phyloP scores from a whole-genome alignment of 2,888 invertebrate species.

The Hypolimnas misippus region DNA sequence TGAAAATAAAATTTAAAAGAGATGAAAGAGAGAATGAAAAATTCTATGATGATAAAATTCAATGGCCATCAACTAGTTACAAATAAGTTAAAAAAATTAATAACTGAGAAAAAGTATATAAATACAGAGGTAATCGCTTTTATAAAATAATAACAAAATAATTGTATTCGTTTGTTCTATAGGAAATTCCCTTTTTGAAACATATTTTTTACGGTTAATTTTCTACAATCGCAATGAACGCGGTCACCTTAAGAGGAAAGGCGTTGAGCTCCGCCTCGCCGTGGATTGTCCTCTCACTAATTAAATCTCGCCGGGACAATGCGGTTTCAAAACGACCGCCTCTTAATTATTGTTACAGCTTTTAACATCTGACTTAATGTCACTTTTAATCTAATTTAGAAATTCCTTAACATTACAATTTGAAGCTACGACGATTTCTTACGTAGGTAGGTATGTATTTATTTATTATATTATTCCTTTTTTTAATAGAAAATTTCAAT shows the following conservation, averaged over 20 bases:
- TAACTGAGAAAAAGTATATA: no score
- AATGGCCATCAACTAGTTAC: no score
- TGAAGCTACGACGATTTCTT: slow-evolving; percentile 3
- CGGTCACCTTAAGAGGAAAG: slow-evolving; percentile 25
- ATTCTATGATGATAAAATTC: no score
- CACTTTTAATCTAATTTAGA: slow-evolving; percentile 37
- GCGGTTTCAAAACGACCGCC: slow-evolving; percentile 80
- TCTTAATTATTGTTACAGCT: slow-evolving; percentile 82
- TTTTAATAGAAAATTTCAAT: no score
- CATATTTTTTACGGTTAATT: slow-evolving; percentile 9
- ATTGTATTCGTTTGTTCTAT: slow-evolving; percentile 19
- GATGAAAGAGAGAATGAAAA: no score
- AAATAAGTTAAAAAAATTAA: no score
- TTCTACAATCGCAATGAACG: slow-evolving; percentile 13
- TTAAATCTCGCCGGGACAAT: slow-evolving; percentile 80
- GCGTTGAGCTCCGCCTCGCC: slow-evolving; percentile 34
- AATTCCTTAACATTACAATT: slow-evolving; percentile 29
- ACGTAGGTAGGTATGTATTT: no score
- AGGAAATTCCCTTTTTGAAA: neutral
- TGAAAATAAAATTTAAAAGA: no score
- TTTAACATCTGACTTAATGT: slow-evolving; percentile 80
- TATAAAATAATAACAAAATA: neutral
- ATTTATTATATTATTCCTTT: no score
- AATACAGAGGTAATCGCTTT: no score
- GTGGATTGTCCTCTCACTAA: slow-evolving; percentile 75